phyloP scores from a whole-genome alignment of 2,797 vertebrate species.

The Cottoperca gobio region DNA sequence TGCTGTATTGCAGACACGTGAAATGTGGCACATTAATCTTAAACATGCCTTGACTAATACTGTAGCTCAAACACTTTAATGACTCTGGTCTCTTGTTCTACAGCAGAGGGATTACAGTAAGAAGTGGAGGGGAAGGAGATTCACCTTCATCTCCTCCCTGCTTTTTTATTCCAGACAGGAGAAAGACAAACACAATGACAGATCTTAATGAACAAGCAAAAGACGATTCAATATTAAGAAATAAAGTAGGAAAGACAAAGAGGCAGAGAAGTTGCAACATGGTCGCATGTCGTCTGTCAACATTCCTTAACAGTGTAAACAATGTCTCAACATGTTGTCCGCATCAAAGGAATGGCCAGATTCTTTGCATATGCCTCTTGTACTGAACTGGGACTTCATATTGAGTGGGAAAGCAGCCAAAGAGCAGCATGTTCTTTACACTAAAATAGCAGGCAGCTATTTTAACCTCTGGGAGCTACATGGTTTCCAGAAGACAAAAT shows the following conservation, averaged over 20 bases:
- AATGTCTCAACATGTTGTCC: constrained; percentile 72
- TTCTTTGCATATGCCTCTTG: constrained; percentile 63
- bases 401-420: constrained; percentile 63
- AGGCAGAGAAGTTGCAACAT: constrained; percentile 19
- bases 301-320: constrained; percentile 67
- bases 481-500: constrained; percentile 61
- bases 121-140: constrained; percentile 26
- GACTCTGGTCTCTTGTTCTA: constrained; percentile 47
- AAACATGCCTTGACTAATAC: constrained; percentile 40
- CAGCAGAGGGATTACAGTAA: constrained; percentile 57
- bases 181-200: constrained; percentile 6
- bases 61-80: constrained; percentile 60
- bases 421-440: constrained; percentile 69
- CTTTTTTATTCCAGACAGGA: constrained; percentile 29
- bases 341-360: constrained; percentile 55
- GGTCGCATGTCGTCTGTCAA: constrained; percentile 53
- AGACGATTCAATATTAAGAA: constrained; percentile 28
- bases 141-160: constrained; percentile 32
- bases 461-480: constrained; percentile 67
- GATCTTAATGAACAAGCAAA: constrained; percentile 40
- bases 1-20: constrained; percentile 71
- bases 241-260: constrained; percentile 13
- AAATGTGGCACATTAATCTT: constrained; percentile 64
- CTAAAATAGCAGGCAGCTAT: constrained; percentile 75
- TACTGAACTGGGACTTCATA: constrained; percentile 60